Evolutionary conservation across 2,797 vertebrate genomes (phyloP).

Genomic region (Anabas testudineus): DNA sequence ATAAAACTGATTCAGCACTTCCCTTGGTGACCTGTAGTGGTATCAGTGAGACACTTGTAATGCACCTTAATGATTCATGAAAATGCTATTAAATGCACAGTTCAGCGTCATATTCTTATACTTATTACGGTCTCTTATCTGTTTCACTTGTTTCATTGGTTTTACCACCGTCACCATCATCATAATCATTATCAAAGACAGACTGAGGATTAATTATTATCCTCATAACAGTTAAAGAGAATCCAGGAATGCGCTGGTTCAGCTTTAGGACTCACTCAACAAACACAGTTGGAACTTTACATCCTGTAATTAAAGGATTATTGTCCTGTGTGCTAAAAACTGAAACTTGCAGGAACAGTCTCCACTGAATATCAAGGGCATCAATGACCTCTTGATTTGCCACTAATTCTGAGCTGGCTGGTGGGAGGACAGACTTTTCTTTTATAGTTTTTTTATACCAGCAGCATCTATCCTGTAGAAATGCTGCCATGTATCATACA

Average conservation of each 20-base stretch:
- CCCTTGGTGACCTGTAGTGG: not conserved
- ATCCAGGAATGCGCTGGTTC: constrained; percentile 69
- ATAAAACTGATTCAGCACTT: not conserved
- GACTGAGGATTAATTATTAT: constrained; percentile 71
- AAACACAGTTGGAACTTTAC: not conserved
- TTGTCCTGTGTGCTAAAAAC: not conserved
- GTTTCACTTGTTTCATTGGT: constrained; percentile 9
- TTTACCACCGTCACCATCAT: constrained; percentile 41
- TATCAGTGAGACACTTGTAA: not conserved
- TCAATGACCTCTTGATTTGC: too few relatives aligned
- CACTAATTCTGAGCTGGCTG: too few relatives aligned
- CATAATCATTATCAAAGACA: constrained; percentile 19
- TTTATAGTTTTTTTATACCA: too few relatives aligned
- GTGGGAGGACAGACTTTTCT: too few relatives aligned
- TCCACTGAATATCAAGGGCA: too few relatives aligned
- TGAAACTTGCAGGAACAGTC: too few relatives aligned
- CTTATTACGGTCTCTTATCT: not conserved
- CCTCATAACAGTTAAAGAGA: constrained; percentile 55
- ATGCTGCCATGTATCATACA: too few relatives aligned
- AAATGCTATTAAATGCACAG: not conserved
- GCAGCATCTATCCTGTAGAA: too few relatives aligned
- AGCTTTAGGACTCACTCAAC: constrained; percentile 45
- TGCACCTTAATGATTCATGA: not conserved
- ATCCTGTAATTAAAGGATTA: constrained; percentile 26
- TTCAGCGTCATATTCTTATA: not conserved